phyloP scores from a whole-genome alignment of 2,797 vertebrate species.

The Nannoperca obscura region DNA sequence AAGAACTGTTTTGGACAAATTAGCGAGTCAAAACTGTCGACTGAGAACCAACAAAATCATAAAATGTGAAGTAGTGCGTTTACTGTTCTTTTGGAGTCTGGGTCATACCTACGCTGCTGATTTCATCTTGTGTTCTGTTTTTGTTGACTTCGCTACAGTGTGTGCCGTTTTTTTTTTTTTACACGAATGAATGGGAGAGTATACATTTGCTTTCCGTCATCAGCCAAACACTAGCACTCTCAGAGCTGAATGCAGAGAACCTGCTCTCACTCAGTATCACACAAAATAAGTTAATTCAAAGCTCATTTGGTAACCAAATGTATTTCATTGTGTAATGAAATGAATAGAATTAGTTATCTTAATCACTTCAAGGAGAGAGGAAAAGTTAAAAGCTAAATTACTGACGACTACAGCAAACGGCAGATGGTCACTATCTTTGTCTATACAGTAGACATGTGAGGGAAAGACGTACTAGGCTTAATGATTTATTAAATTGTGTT shows the following conservation, averaged over 20 bases:
- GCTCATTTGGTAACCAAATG: background rate
- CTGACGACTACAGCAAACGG: slow-evolving; percentile 32
- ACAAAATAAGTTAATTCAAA: slow-evolving; percentile 1
- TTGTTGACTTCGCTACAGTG: background rate
- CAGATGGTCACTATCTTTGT: slow-evolving; percentile 42
- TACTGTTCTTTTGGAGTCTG: background rate
- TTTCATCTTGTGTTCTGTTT: background rate
- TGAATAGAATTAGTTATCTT: slow-evolving; percentile 11
- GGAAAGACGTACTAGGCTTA: background rate
- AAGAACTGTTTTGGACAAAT: slow-evolving; percentile 33
- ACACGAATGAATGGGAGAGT: background rate
- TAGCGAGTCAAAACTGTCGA: slow-evolving; percentile 16
- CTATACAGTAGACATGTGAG: slow-evolving; percentile 5
- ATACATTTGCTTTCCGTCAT: background rate
- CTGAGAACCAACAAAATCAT: slow-evolving; percentile 6
- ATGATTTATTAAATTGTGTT: slow-evolving; percentile 29
- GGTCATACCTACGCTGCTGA: background rate
- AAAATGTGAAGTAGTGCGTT: background rate
- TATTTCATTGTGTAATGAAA: slow-evolving; percentile 1
- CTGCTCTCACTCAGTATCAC: background rate
- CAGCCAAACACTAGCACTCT: background rate
- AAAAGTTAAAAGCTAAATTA: slow-evolving; percentile 20
- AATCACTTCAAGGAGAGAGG: slow-evolving; percentile 6
- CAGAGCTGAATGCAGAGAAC: background rate
- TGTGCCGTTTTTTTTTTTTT: background rate